phyloP scores from a whole-genome alignment of 2,888 invertebrate genomes.

The Galerucella pusilla region DNA sequence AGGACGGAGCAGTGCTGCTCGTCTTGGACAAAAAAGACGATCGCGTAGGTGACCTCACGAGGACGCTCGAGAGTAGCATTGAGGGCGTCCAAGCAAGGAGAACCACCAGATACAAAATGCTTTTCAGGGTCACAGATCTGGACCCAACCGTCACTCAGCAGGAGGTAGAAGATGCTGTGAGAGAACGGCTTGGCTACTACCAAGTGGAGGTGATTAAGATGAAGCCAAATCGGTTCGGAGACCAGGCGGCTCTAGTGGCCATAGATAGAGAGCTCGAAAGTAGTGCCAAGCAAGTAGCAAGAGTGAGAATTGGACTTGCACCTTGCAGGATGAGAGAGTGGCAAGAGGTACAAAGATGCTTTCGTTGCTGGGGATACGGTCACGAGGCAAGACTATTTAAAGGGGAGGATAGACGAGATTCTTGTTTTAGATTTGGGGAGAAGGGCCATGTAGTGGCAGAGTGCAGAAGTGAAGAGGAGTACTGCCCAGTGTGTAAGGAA shows the following conservation, averaged over 20 bases:
- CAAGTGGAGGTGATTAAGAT: background rate
- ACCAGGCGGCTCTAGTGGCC: background rate
- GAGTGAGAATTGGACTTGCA: background rate
- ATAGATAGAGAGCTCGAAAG: background rate
- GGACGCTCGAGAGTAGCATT: background rate
- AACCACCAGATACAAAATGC: background rate
- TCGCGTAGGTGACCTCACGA: background rate
- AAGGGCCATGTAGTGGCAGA: background rate
- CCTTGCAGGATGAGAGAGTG: background rate
- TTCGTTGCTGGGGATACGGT: too few species aligned
- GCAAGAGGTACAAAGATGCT: too few species aligned
- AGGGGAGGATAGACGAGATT: too few species aligned
- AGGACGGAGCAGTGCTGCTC: background rate
- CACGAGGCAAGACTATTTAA: too few species aligned
- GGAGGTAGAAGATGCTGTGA: background rate
- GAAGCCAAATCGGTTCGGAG: background rate
- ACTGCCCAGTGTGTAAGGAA: conserved; percentile 1
- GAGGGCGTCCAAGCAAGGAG: background rate
- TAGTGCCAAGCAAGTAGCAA: background rate
- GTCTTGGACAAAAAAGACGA: background rate
- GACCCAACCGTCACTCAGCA: background rate
- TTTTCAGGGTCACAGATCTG: background rate
- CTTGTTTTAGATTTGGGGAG: too few species aligned
- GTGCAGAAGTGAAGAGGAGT: too few species aligned
- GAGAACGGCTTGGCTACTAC: background rate